These are phyloP conservation scores for Prunella fulvescens DNA, from an alignment of 2,113 vertebrate genomes.

Conservation along the genomic window DNA sequence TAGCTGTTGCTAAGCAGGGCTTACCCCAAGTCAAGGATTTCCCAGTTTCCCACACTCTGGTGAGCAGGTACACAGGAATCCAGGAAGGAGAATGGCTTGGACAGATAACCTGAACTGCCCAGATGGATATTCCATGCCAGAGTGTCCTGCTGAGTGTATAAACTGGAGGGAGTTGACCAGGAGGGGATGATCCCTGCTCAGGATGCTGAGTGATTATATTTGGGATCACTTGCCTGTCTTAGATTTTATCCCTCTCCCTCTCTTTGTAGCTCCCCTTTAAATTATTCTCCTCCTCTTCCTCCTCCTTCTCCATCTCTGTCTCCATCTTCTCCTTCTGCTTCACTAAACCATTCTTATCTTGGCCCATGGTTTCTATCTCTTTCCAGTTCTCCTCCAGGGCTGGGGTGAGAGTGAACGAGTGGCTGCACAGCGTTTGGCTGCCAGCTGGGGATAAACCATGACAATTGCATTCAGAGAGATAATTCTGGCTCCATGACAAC, in stretches of 20 bases:
- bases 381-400: background rate
- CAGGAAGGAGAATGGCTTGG: background rate
- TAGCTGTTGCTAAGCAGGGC: background rate
- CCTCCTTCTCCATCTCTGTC: background rate
- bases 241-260: background rate
- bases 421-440: background rate
- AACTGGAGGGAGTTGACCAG: background rate
- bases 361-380: background rate
- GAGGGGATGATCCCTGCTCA: background rate
- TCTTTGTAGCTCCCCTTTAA: background rate
- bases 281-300: background rate
- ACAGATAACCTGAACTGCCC: background rate
- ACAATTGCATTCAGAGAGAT: background rate
- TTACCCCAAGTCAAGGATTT: background rate
- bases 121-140: background rate
- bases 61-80: background rate
- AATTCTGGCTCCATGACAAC: background rate
- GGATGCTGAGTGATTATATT: background rate
- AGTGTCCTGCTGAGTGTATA: background rate
- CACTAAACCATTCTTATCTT: background rate
- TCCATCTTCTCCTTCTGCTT: background rate
- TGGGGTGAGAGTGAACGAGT: background rate
- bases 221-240: background rate
- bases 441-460: background rate
- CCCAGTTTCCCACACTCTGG: background rate